These are phyloP conservation scores for Antitype chi DNA, from an alignment of 2,888 invertebrate species.

Conservation along the genomic window DNA sequence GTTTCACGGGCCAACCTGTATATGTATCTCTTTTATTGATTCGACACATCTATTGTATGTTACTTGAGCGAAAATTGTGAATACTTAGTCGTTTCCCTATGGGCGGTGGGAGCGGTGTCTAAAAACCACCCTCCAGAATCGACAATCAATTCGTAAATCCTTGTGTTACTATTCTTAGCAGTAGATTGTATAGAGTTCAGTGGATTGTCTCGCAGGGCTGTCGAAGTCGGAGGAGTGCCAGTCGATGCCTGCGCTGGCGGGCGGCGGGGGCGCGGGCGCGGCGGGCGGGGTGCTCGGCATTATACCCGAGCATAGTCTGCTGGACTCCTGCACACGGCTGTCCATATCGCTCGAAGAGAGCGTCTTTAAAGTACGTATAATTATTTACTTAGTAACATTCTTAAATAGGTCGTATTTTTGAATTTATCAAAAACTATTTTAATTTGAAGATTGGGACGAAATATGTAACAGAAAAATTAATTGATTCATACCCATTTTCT, in stretches of 20 bases:
- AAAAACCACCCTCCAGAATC: neutral
- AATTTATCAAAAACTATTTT: too few relatives aligned
- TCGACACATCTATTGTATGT: neutral
- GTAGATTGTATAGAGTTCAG: constrained; percentile 51
- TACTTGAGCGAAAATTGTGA: neutral
- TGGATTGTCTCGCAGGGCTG: constrained; percentile 89
- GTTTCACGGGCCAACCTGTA: neutral
- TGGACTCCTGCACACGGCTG: constrained; percentile 96
- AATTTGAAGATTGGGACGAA: too few relatives aligned
- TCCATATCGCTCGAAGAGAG: constrained; percentile 96
- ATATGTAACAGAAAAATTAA: too few relatives aligned
- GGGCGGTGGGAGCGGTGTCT: neutral
- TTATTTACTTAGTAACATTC: neutral
- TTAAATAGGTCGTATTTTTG: too few relatives aligned
- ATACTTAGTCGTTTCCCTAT: neutral
- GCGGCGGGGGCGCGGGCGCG: constrained; percentile 92
- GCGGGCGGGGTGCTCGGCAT: constrained; percentile 92
- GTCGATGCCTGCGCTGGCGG: constrained; percentile 96
- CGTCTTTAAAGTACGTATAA: constrained; percentile 84
- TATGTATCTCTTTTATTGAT: neutral
- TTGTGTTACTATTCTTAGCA: constrained; percentile 2
- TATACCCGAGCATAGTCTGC: constrained; percentile 96
- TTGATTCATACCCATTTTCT: too few relatives aligned
- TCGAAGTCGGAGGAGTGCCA: constrained; percentile 97
- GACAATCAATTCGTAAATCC: neutral